These are phyloP conservation scores for Xerus rutilus DNA, from an alignment of 2,797 vertebrate genomes.

Conservation along the genomic window DNA sequence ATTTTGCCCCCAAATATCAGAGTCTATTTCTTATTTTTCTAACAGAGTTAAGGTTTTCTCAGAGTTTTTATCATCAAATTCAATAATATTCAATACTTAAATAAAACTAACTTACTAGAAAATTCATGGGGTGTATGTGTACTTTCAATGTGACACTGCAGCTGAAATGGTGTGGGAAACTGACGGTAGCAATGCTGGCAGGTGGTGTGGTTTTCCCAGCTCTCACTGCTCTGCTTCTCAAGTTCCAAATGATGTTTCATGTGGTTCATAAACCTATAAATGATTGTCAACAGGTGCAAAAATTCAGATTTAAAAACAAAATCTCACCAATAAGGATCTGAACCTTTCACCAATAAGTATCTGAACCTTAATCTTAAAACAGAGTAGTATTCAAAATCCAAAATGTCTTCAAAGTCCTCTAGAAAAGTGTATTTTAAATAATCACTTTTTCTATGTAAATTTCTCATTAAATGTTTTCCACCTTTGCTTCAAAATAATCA, in stretches of 20 bases:
- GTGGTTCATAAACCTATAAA: constrained; percentile 98
- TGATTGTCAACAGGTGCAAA: constrained; percentile 74
- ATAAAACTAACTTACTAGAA: constrained; percentile 91
- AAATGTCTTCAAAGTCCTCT: neutral
- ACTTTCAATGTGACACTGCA: constrained; percentile 99
- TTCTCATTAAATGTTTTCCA: constrained; percentile 19
- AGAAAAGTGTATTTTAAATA: constrained; percentile 49
- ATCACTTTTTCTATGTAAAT: constrained; percentile 1
- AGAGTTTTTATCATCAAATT: constrained; percentile 44
- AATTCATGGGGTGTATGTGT: constrained; percentile 97
- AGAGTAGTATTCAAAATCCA: constrained; percentile 41
- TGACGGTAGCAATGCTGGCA: constrained; percentile 99
- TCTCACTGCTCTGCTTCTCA: constrained; percentile 99
- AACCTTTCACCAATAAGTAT: neutral
- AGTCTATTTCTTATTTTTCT: constrained; percentile 44
- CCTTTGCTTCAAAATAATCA: constrained; percentile 61
- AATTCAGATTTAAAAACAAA: constrained; percentile 62
- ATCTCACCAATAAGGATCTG: neutral
- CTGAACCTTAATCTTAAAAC: neutral
- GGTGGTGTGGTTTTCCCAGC: constrained; percentile 99
- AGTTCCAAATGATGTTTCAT: constrained; percentile 99
- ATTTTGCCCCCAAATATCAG: constrained; percentile 44
- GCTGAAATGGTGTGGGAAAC: constrained; percentile 98
- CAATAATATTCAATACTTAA: neutral
- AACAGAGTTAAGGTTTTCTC: constrained; percentile 35